Evolutionary conservation across 2,888 invertebrate species (phyloP), one percentile per base, ranked within the genome.

Genomic region (Tolmerus cingulatus): DNA sequence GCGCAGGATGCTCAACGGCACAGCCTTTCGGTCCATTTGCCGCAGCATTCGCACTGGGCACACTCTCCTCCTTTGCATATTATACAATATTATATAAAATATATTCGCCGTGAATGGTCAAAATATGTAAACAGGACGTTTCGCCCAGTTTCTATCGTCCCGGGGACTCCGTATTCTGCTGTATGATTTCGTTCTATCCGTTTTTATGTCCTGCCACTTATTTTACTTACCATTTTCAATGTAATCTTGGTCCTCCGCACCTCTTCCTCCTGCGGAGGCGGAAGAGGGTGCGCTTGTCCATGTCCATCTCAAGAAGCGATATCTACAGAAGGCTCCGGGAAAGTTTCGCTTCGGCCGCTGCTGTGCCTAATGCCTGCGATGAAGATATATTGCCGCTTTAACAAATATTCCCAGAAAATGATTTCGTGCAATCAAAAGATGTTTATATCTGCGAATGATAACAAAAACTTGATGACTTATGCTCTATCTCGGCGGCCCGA

Each of bases 361-460:
- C 78, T 46, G 40, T 37, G 14, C 66, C 40, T 40, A 46, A 81
- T 81, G 81, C 51, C 55, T 27, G 66, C 55, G 55, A 34, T n/a
- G 55, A 81, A 55, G 81, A 81, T 81, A 81, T 81, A 81, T 81
- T 51, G 34, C 51, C 55, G 30, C 81, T 81, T 55, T 81, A 81
- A 81, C 23, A 81, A 81, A 51, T 81, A 81, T 81, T 84, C 74
- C 30, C 30, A 30, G 74, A 84, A 84, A 84, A 84, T 74, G 84
- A 84, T 84, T 84, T 84, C 74, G 16, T 66, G 74, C 84, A 84
- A 84, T 84, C 84, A 84, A 84, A 84, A 84, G 84, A 84, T 84
- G 84, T 84, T 84, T 84, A 84, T 84, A 74, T 84, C 74, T 74
- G 19, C 23, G 37, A 84, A 43, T 66, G 84, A 84, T 84, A 66